Evolutionary conservation across 2,888 invertebrate genomes (phyloP).

Genomic region (Anorthoa munda): DNA sequence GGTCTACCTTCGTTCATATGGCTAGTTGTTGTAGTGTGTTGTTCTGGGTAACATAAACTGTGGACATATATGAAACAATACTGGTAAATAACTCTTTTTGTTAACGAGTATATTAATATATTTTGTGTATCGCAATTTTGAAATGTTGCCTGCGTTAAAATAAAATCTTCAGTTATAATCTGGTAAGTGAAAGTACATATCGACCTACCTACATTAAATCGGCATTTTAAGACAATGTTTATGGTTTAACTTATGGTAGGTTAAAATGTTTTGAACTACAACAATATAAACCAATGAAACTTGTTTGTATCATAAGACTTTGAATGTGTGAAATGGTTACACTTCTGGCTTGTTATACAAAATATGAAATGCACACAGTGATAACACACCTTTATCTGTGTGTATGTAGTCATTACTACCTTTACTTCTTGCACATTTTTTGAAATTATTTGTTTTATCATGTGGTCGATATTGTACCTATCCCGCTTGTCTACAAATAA

Average conservation of each 20-base stretch:
- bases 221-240: not conserved
- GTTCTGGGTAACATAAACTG: too few species aligned
- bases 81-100: too few species aligned
- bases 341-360: not conserved
- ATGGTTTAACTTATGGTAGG: not conserved
- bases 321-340: not conserved
- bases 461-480: too few species aligned
- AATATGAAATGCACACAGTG: not conserved
- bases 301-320: not conserved
- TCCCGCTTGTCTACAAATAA: too few species aligned
- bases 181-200: too few species aligned
- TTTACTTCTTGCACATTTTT: not conserved
- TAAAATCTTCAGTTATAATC: not conserved
- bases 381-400: not conserved
- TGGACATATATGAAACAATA: too few species aligned
- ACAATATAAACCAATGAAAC: not conserved
- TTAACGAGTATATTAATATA: too few species aligned
- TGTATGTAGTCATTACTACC: not conserved
- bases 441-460: too few species aligned
- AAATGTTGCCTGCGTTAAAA: not conserved
- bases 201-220: too few species aligned
- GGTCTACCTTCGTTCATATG: too few species aligned
- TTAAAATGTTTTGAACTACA: not conserved
- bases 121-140: not conserved
- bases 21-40: too few species aligned